Evolutionary conservation across 2,113 vertebrate genomes (phyloP).

Genomic region (Oreocharis arfaki): DNA sequence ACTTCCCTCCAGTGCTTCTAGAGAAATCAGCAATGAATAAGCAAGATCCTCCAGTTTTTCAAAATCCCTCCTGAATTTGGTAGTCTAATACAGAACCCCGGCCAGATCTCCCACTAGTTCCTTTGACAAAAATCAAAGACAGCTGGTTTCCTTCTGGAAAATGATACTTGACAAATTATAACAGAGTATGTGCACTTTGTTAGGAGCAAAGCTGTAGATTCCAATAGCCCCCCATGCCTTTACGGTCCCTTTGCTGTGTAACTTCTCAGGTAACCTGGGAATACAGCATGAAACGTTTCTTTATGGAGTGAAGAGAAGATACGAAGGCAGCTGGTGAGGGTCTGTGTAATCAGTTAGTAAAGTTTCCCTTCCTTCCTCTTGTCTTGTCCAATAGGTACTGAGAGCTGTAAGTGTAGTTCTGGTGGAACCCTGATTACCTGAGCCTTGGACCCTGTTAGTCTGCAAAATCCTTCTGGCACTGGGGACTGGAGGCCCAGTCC

Average conservation of each 20-base stretch:
- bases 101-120: background rate
- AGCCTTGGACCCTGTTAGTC: background rate
- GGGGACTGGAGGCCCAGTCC: background rate
- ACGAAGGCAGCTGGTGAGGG: background rate
- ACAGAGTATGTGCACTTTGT: rapidly evolving
- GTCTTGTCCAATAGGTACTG: rapidly evolving
- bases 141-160: background rate
- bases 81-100: background rate
- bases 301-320: background rate
- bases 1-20: background rate
- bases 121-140: background rate
- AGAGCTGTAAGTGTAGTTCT: background rate
- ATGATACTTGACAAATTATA: background rate
- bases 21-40: background rate
- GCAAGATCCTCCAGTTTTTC: background rate
- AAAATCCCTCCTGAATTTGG: background rate
- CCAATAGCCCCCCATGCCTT: background rate
- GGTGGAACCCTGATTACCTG: background rate
- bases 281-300: background rate
- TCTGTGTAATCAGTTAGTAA: background rate
- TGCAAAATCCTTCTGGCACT: background rate
- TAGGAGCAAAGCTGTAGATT: background rate
- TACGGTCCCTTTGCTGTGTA: background rate
- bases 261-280: background rate
- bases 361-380: background rate